A percentile compares a stretch with the other conserved stretches of the same genome.
These are phyloP conservation scores for Cinclus mexicanus DNA, from an alignment of 2,113 vertebrate genomes.

Conservation along the genomic window DNA sequence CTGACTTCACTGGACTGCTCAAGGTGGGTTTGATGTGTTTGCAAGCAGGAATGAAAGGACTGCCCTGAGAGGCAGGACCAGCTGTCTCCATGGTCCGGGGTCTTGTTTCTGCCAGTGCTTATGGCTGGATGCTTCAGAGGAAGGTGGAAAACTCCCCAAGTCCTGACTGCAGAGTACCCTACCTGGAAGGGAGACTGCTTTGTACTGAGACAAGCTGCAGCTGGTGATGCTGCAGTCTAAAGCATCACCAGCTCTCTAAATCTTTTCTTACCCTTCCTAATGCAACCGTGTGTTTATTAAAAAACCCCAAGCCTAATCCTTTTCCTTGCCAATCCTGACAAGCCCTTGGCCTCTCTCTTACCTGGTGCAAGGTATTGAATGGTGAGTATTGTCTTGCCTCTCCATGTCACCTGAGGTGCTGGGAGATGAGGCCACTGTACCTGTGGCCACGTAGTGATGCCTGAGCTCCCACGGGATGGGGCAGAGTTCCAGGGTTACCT, in stretches of 20 bases:
- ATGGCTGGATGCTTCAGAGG: slow-evolving; percentile 62
- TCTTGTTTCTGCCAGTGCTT: slow-evolving; percentile 55
- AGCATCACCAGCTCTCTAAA: background rate
- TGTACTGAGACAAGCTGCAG: background rate
- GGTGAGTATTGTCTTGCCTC: background rate
- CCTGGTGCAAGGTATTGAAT: background rate
- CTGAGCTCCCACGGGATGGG: accelerated
- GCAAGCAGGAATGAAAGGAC: background rate
- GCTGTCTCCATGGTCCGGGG: background rate
- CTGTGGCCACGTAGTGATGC: background rate
- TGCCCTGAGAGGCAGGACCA: accelerated
- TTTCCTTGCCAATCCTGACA: background rate
- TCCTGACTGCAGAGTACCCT: background rate
- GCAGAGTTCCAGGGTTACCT: background rate
- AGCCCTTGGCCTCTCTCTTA: background rate
- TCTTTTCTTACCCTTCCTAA: background rate
- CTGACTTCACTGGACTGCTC: background rate
- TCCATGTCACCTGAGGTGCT: background rate
- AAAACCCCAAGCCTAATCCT: background rate
- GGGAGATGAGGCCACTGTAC: background rate
- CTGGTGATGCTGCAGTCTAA: background rate
- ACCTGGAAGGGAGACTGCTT: background rate
- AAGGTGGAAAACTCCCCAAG: slow-evolving; percentile 34
- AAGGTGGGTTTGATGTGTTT: background rate
- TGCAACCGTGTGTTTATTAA: background rate